phyloP scores from a whole-genome alignment of 2,888 invertebrate genomes.

The Stenodema calcarata region DNA sequence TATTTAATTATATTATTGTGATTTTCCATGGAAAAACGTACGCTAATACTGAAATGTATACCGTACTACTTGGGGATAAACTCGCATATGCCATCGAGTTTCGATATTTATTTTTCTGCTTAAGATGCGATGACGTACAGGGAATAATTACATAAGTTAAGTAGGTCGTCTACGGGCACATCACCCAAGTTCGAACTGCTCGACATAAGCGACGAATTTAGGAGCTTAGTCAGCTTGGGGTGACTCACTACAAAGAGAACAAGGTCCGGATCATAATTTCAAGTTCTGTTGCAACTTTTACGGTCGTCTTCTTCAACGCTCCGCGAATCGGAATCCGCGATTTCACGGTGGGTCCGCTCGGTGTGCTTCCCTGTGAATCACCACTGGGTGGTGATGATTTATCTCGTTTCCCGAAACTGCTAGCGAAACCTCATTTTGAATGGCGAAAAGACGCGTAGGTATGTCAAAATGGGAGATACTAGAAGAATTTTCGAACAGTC shows the following conservation, averaged over 20 bases:
- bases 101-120: too few species aligned
- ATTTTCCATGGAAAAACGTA: too few species aligned
- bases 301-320: not conserved
- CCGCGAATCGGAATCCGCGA: not conserved
- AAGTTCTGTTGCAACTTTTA: conserved; percentile 7
- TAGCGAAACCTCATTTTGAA: not conserved
- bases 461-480: too few species aligned
- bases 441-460: too few species aligned
- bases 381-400: not conserved
- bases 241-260: not conserved
- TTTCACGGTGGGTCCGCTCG: not conserved
- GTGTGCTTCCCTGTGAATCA: not conserved
- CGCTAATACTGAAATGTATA: too few species aligned
- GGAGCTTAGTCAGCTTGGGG: conserved; percentile 5
- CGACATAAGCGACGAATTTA: conserved; percentile 21
- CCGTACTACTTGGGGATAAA: too few species aligned
- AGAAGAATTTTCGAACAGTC: too few species aligned
- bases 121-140: too few species aligned
- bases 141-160: too few species aligned
- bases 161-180: not conserved
- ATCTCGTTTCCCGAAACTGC: not conserved
- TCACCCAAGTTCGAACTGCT: not conserved
- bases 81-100: too few species aligned
- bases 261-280: conserved; percentile 19
- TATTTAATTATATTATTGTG: too few species aligned